A percentile compares a stretch with the other conserved stretches of the same genome.
These are phyloP conservation scores for Stenodema calcarata DNA, from an alignment of 2,888 invertebrate species.

Conservation along the genomic window DNA sequence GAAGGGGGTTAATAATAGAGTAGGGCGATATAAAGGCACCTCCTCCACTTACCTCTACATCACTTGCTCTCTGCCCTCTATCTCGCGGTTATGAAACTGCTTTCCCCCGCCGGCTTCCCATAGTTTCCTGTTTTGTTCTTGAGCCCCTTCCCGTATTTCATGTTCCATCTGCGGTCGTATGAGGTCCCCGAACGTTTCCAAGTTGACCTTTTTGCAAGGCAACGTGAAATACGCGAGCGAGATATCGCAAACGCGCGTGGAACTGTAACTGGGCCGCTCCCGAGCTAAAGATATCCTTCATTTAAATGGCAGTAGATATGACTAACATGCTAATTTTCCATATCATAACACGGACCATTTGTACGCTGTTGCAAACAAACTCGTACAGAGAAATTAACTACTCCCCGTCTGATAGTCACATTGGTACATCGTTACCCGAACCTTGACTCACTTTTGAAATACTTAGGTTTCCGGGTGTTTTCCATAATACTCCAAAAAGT, in stretches of 20 bases:
- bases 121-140: slow-evolving; percentile 7
- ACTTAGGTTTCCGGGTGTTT: no score
- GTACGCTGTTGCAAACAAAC: no score
- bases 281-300: no score
- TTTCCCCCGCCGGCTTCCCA: background rate
- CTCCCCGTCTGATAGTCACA: no score
- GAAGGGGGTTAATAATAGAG: slow-evolving; percentile 35
- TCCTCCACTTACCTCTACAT: slow-evolving; percentile 23
- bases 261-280: background rate
- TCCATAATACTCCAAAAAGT: no score
- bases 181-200: background rate
- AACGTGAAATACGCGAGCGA: background rate
- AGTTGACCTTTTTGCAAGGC: background rate
- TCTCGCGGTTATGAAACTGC: slow-evolving; percentile 6
- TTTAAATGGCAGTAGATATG: no score
- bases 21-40: slow-evolving; percentile 36
- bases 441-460: no score
- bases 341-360: no score
- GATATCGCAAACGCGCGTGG: background rate
- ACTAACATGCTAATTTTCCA: no score
- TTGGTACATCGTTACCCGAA: no score
- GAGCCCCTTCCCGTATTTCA: background rate
- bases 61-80: background rate
- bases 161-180: background rate
- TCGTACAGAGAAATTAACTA: no score